Evolutionary conservation across 2,888 invertebrate species (phyloP).

Genomic region (Ennomos erosarius): DNA sequence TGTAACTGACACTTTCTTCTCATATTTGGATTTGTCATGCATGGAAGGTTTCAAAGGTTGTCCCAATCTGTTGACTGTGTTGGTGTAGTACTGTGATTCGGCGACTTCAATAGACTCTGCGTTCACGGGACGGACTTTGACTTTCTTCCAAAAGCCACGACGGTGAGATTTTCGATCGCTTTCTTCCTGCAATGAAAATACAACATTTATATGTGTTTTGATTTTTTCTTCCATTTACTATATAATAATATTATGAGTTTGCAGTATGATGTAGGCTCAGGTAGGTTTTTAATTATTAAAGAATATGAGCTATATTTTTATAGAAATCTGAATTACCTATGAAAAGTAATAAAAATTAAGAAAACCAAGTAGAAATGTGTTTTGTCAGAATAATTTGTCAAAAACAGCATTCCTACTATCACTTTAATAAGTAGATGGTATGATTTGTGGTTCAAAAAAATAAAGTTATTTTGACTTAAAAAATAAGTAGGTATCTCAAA

Average conservation of each 20-base stretch:
- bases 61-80: constrained; percentile 84
- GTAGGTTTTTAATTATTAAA: no score
- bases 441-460: no score
- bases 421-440: not conserved
- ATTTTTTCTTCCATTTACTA: no score
- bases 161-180: constrained; percentile 70
- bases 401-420: not conserved
- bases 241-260: no score
- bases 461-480: no score
- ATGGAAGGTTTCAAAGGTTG: constrained; percentile 51
- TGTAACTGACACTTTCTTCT: constrained; percentile 60
- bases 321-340: no score
- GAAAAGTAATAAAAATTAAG: no score
- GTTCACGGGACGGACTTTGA: constrained; percentile 85
- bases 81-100: constrained; percentile 89
- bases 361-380: no score
- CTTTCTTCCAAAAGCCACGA: constrained; percentile 91
- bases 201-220: not conserved
- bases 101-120: constrained; percentile 90
- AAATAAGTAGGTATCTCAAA: no score
- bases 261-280: no score
- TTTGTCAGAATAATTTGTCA: no score
- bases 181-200: constrained; percentile 59
- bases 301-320: no score
- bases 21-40: constrained; percentile 54